phyloP scores from a whole-genome alignment of 1,140 invertebrate genomes.

The Sesamia nonagrioides region DNA sequence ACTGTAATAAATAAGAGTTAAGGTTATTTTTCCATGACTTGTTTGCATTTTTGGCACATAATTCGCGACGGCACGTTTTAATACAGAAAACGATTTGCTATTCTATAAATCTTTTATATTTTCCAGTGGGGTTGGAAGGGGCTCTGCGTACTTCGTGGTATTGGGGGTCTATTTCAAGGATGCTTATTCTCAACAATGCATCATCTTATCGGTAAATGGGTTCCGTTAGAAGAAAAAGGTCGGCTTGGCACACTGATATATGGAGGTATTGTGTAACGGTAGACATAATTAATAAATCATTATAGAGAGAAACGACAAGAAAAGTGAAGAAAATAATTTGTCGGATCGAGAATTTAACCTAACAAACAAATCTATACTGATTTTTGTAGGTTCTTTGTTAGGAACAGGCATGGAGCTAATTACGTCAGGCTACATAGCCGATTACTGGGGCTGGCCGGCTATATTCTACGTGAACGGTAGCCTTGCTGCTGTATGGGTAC shows the following conservation, averaged over 20 bases:
- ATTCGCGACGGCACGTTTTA: too few species aligned
- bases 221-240: slow-evolving; percentile 7
- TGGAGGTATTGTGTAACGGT: background rate
- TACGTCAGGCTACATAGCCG: slow-evolving; percentile 90
- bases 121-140: slow-evolving; percentile 27
- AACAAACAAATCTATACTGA: too few species aligned
- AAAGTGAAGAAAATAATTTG: too few species aligned
- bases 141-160: background rate
- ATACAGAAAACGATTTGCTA: too few species aligned
- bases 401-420: slow-evolving; percentile 91
- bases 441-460: slow-evolving; percentile 91
- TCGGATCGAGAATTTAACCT: too few species aligned
- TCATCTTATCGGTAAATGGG: slow-evolving; percentile 25
- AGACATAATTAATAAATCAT: too few species aligned
- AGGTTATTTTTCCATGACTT: too few species aligned
- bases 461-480: slow-evolving; percentile 93
- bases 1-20: too few species aligned
- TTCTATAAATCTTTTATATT: background rate
- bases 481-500: slow-evolving; percentile 89
- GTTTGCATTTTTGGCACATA: too few species aligned
- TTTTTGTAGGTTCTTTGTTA: slow-evolving; percentile 68
- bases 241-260: slow-evolving; percentile 6
- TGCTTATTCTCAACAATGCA: slow-evolving; percentile 15
- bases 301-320: too few species aligned
- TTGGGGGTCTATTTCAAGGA: slow-evolving; percentile 27